Percentiles rank a stretch among this genome's conserved stretches.
Conservation (phyloP, 2,797 vertebrate genomes). For the Paguma larvata region DNA sequence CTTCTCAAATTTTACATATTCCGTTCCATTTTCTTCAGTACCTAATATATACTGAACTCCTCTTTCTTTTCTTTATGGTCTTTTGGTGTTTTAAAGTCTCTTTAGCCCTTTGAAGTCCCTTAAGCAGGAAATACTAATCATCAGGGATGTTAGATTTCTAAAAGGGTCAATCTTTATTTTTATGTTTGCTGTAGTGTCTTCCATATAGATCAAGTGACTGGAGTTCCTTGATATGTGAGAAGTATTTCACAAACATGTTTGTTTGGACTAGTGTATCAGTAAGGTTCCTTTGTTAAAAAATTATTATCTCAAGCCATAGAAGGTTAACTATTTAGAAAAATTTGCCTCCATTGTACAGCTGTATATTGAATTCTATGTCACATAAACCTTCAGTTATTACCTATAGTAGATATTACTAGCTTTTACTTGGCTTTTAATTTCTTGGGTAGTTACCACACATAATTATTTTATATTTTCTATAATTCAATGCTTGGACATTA, state of each 20-base stretch:
- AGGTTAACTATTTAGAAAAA: neutral
- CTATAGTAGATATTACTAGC: neutral
- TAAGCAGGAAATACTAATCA: neutral
- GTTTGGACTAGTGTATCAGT: neutral
- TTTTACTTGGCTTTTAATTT: neutral
- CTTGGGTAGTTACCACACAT: neutral
- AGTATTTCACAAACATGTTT: neutral
- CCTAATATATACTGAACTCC: neutral
- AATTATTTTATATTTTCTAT: neutral
- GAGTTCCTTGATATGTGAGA: neutral
- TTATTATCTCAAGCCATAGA: neutral
- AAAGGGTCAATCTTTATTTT: neutral
- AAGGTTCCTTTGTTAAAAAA: neutral
- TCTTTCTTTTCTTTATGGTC: neutral
- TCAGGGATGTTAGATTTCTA: neutral
- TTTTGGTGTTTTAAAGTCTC: neutral
- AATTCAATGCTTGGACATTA: neutral
- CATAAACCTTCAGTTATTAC: neutral
- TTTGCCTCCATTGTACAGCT: neutral
- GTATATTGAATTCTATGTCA: neutral
- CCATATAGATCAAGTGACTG: neutral
- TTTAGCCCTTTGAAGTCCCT: neutral
- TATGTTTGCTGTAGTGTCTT: neutral
- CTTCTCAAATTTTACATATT: constrained; percentile 1
- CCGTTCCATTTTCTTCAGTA: constrained; percentile 11